Base-by-base conservation (phyloP, 2,113 vertebrate species). In the Callaeas wilsoni region DNA sequence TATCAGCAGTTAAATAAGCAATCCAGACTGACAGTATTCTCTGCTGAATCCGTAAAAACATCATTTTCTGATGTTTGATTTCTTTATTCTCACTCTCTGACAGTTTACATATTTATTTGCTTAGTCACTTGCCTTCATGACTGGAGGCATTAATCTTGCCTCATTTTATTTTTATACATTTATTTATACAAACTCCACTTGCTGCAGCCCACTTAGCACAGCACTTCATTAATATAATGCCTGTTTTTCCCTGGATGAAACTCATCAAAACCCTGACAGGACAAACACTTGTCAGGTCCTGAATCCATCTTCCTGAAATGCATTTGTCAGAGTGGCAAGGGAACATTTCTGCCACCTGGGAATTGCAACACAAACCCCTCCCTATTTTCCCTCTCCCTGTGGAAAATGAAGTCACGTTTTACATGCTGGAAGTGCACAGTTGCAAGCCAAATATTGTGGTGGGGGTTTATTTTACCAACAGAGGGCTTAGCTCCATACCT, bases 401-500 rank as follows among this genome's bases (percentile, higher is more conserved):
- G 93, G 95, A 96, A 97, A 92, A 84, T 74, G 12, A 20, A 91
- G 29, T 25, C 52, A 46, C 57, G 57, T 87, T 93, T 85, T 56
- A 63, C 63, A 21, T 4, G 39, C 74, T 67, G 27, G 8, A 81
- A 73, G 55, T 1, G 3, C 81, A 60, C 33, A 93, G 76, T 95
- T 82, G 70, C 56, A 57, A 50, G 75, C 84, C 94, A 89, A 96
- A 89, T 95, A 68, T 86, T 83, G 78, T 81, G 82, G 27, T 52
- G 75, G 64, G 81, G 86, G 81, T 94, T 96, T 96, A 94, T 94
- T 97, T 97, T 90, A 96, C 87, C 75, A 78, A 23, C 71, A 80
- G 90, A 42, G 23, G 90, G 73, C 44, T 90, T 95, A 71, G 53
- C 82, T 90, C 90, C 91, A 92, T 82, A 74, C 42, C 65, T 96